Percentiles rank a stretch among this genome's conserved stretches.
Conservation (phyloP, 2,113 vertebrate genomes). For the Numenius arquata region DNA sequence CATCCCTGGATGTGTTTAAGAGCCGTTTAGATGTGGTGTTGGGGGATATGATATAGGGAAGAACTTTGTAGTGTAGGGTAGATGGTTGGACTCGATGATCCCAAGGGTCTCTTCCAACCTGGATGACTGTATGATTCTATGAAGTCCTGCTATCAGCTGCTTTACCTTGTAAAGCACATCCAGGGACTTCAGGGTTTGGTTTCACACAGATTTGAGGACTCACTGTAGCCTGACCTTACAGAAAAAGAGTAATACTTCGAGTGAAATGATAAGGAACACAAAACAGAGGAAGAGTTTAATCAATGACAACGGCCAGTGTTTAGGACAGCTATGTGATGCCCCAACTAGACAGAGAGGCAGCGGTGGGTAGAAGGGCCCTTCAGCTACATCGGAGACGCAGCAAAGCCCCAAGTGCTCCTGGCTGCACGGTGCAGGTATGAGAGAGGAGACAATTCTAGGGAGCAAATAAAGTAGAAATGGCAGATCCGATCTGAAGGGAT, state of each 20-base stretch:
- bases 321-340: not conserved
- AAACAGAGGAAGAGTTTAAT: not conserved
- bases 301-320: not conserved
- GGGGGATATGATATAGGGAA: too few species aligned
- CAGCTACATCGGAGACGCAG: accelerated
- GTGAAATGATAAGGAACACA: not conserved
- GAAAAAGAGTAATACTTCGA: not conserved
- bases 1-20: too few species aligned
- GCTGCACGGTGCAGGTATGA: not conserved
- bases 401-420: accelerated
- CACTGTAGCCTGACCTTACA: not conserved
- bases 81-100: too few species aligned
- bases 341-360: not conserved
- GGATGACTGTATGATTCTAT: too few species aligned
- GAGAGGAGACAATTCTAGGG: not conserved
- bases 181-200: accelerated
- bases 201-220: not conserved
- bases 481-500: not conserved
- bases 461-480: not conserved
- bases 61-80: too few species aligned
- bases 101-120: too few species aligned
- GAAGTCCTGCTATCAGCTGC: not conserved
- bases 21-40: too few species aligned
- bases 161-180: accelerated
- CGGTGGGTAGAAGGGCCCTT: not conserved